Conservation (phyloP, 2,797 vertebrate genomes). For the Hybognathus amarus region DNA sequence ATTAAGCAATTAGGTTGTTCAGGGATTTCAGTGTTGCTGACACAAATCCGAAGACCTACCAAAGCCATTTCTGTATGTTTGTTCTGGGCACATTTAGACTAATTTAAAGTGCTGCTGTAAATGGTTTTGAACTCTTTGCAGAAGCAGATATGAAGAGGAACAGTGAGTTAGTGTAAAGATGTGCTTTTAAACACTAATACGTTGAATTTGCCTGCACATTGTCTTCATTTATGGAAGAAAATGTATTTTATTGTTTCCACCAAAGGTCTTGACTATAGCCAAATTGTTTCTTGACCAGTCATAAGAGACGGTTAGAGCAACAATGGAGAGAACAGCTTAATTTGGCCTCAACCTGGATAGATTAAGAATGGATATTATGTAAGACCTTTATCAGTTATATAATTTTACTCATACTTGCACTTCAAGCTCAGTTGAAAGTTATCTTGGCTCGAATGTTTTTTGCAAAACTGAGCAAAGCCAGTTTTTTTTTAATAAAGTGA, state of each 20-base stretch:
- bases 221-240: neutral
- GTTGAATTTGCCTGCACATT: neutral
- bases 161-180: neutral
- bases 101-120: neutral
- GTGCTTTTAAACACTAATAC: neutral
- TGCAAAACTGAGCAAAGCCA: neutral
- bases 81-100: neutral
- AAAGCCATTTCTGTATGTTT: neutral
- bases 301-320: slow-evolving; percentile 15
- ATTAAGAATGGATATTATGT: slow-evolving; percentile 45
- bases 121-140: neutral
- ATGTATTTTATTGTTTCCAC: neutral
- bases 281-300: neutral
- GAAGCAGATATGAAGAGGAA: neutral
- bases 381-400: slow-evolving; percentile 47
- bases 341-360: slow-evolving; percentile 55
- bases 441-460: neutral
- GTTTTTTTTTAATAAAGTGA: neutral
- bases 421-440: slow-evolving; percentile 19
- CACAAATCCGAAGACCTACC: slow-evolving; percentile 3
- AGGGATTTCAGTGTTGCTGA: neutral
- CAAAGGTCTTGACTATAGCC: neutral
- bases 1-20: slow-evolving; percentile 25
- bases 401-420: slow-evolving; percentile 32
- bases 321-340: slow-evolving; percentile 44